Percentiles rank a stretch among this genome's conserved stretches.
These are phyloP conservation scores for Cebidichthys violaceus DNA, from an alignment of 2,113 vertebrate species.

Conservation along the genomic window DNA sequence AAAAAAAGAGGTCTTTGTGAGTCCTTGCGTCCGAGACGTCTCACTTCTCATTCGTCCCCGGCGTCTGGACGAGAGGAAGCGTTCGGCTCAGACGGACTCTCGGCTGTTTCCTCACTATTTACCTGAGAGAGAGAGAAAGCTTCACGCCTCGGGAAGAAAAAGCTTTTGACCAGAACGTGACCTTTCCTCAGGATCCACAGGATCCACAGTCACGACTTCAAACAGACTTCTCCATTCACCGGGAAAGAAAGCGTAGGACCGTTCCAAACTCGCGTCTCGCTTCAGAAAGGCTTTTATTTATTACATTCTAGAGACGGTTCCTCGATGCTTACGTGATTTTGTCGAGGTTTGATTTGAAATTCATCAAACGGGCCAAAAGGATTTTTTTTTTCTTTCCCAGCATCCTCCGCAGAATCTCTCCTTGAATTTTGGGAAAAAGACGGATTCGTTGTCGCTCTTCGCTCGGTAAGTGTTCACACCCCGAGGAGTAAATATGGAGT, in stretches of 20 bases:
- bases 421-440: not conserved
- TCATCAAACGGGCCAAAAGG: not conserved
- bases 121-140: constrained; percentile 18
- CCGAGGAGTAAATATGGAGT: not conserved
- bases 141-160: constrained; percentile 7
- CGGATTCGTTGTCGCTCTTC: not conserved
- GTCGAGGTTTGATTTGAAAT: not conserved
- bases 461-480: not conserved
- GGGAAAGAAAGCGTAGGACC: constrained; percentile 3
- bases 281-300: constrained; percentile 4
- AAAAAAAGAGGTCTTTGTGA: not conserved
- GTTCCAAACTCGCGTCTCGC: constrained; percentile 18
- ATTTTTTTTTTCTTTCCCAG: too few relatives aligned
- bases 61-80: not conserved
- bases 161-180: constrained; percentile 64
- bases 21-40: not conserved
- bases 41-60: constrained; percentile 1
- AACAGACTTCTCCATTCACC: constrained; percentile 59
- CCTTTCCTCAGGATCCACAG: constrained; percentile 37
- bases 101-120: constrained; percentile 13
- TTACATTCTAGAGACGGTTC: constrained; percentile 25
- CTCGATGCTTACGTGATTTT: not conserved
- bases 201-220: constrained; percentile 53
- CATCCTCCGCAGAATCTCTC: not conserved
- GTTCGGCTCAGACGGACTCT: not conserved